Base-by-base conservation (phyloP, 2,888 invertebrate genomes). In the Apamea monoglypha region DNA sequence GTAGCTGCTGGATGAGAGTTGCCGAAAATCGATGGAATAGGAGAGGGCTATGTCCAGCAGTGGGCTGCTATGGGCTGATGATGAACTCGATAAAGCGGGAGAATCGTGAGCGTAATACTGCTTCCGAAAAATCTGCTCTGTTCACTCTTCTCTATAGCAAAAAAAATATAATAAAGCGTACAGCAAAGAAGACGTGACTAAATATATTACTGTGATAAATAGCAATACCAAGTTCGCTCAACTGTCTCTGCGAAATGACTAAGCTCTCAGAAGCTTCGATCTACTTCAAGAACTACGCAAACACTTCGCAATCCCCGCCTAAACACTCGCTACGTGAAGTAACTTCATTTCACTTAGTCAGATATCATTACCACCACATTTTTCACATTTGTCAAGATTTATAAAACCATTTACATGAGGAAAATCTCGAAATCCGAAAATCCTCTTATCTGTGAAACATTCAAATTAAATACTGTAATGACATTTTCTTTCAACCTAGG, bases 401-500 rank as follows among this genome's bases (percentile, higher is more conserved):
- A 92, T 90, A 82, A 92, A 91, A 92, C 91, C 91, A 94, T 92
- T 92, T 69, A 91, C 90, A 87, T 82, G 89, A 91, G 72, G 69
- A 76, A 85, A 84, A 84, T 86, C 81, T 74, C 73, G 47, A 50
- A 68, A 85, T 86, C 80, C 86, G 81, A 87, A 88, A 91, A 92
- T 90, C 91, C 90, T 89, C 92, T 92, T 92, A 93, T 92, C 94
- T 90, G 88, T 89, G 89, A 92, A 92, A 93, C 92, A 93, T 93
- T 93, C 90, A 92, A 94, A 94, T 95, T 94, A 93, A 94, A 94
- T 92, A 92, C 91, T 81, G 88, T 93, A 94, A 93, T 91, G 93
- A 92, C 92, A 90, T 91, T 90, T 90, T 88, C 89, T 91, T 93
- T 92, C 91, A 92, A 92, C 92, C 88, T 89, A 82, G 53, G 83